phyloP scores from a whole-genome alignment of 1,140 invertebrate species.

The Dendrolimus kikuchii region DNA sequence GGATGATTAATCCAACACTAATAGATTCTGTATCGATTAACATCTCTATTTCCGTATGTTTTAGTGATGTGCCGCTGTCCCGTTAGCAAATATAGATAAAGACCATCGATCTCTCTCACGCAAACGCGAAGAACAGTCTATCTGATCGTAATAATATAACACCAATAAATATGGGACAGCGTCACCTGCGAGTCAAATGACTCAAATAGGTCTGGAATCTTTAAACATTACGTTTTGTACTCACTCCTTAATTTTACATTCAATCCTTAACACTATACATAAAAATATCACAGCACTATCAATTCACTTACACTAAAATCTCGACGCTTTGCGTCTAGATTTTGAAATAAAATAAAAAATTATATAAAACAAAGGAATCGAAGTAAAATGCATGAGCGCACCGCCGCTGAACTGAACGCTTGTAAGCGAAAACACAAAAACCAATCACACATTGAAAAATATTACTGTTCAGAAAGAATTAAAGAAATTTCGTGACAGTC shows the following conservation, averaged over 20 bases:
- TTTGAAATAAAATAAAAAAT: constrained; percentile 46
- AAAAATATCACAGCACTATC: constrained; percentile 71
- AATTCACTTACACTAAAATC: constrained; percentile 66
- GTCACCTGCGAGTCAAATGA: too few species aligned
- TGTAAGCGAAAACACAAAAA: background rate
- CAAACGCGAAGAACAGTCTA: too few species aligned
- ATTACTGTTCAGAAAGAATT: background rate
- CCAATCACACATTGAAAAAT: background rate
- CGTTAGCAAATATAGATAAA: background rate
- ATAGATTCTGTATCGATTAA: constrained; percentile 7
- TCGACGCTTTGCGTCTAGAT: constrained; percentile 51
- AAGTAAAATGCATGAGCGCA: constrained; percentile 52
- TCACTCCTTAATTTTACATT: constrained; percentile 51
- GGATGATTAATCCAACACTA: too few species aligned
- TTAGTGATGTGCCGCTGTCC: constrained; percentile 3
- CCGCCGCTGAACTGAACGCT: constrained; percentile 18
- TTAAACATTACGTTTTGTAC: constrained; percentile 56
- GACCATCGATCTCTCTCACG: too few species aligned
- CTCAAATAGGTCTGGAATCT: constrained; percentile 6
- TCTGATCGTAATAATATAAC: too few species aligned
- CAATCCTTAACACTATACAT: constrained; percentile 63
- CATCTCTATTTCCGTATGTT: constrained; percentile 11
- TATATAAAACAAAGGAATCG: constrained; percentile 56
- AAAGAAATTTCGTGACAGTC: too few species aligned
- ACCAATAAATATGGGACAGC: too few species aligned